phyloP scores from a whole-genome alignment of 2,113 vertebrate species.

The Sarotherodon lohbergeri region DNA sequence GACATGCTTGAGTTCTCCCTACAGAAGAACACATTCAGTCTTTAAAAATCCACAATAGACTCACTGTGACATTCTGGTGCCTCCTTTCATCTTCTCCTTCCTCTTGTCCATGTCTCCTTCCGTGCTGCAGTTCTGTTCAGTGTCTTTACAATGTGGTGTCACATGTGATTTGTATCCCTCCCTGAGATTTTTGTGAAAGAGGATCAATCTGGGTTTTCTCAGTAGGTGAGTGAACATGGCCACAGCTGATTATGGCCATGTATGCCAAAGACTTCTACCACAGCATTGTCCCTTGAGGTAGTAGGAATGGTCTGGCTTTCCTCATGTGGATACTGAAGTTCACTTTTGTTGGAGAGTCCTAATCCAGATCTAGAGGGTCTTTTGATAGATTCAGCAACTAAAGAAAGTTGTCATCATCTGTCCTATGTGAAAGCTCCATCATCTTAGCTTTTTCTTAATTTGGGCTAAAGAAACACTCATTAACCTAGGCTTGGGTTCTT shows the following conservation, averaged over 20 bases:
- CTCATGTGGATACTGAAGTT: conserved; percentile 32
- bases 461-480: neutral
- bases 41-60: conserved; percentile 35
- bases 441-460: conserved; percentile 5
- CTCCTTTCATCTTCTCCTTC: conserved; percentile 43
- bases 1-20: conserved; percentile 42
- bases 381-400: neutral
- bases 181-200: conserved; percentile 30
- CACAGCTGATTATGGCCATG: neutral
- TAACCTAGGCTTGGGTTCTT: neutral
- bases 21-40: conserved; percentile 18
- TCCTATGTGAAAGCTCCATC: neutral
- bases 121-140: conserved; percentile 33
- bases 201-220: conserved; percentile 47
- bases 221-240: neutral
- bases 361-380: neutral
- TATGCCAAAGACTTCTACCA: conserved; percentile 19
- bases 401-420: conserved; percentile 2
- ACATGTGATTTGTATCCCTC: conserved; percentile 45
- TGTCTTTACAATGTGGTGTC: conserved; percentile 45
- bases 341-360: neutral
- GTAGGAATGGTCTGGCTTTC: conserved; percentile 24
- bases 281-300: conserved; percentile 14
- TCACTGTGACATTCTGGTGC: conserved; percentile 37
- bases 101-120: conserved; percentile 6